Evolutionary conservation across 2,797 vertebrate genomes (phyloP).

Genomic region (Tapera naevia): DNA sequence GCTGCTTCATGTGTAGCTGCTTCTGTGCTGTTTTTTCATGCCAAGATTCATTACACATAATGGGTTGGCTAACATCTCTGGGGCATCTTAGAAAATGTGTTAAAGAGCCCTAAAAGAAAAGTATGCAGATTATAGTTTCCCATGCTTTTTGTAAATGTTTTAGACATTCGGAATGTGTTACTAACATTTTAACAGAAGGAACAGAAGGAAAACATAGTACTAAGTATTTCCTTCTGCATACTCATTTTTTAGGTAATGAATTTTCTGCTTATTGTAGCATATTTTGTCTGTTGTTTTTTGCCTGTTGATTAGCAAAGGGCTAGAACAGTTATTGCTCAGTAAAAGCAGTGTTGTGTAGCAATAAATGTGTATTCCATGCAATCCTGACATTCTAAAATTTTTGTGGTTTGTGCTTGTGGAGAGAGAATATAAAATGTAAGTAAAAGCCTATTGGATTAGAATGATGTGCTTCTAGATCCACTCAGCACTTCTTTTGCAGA

Average conservation of each 20-base stretch:
- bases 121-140: conserved; percentile 21
- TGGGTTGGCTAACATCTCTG: conserved; percentile 54
- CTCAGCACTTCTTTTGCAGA: not conserved
- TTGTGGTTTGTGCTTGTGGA: not conserved
- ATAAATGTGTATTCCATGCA: not conserved
- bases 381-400: not conserved
- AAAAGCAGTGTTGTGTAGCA: not conserved
- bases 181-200: conserved; percentile 24
- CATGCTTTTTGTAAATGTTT: conserved; percentile 7
- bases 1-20: conserved; percentile 21
- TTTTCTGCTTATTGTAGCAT: conserved; percentile 7
- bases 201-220: not conserved
- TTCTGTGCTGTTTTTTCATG: conserved; percentile 27
- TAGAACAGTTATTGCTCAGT: not conserved
- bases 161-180: not conserved
- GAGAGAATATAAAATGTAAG: not conserved
- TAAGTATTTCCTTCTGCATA: not conserved
- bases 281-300: not conserved
- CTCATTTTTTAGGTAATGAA: not conserved
- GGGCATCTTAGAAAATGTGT: conserved; percentile 37
- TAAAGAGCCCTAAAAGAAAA: conserved; percentile 44
- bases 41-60: conserved; percentile 68
- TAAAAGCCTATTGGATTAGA: not conserved
- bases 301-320: not conserved
- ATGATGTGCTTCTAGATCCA: not conserved